Evolutionary conservation across 2,888 invertebrate species (phyloP).

Genomic region (Plagodis dolabraria): DNA sequence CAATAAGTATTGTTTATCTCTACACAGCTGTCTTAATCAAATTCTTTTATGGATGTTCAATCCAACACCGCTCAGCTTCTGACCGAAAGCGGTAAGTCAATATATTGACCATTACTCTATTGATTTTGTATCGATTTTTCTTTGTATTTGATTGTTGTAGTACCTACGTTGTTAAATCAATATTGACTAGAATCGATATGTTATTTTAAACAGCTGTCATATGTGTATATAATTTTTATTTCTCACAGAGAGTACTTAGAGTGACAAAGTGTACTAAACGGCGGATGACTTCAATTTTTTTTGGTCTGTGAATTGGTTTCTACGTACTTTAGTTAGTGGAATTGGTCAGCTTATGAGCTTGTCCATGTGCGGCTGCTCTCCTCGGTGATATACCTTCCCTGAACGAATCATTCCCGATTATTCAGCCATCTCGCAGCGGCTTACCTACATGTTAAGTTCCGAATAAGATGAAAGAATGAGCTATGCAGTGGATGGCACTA

Average conservation of each 20-base stretch:
- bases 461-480: too few relatives aligned
- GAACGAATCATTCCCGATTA: too few relatives aligned
- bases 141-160: constrained; percentile 4
- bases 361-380: too few relatives aligned
- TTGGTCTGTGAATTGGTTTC: too few relatives aligned
- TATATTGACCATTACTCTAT: constrained; percentile 32
- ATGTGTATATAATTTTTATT: not conserved
- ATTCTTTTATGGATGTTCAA: not conserved
- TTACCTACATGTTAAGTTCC: too few relatives aligned
- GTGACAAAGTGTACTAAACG: not conserved
- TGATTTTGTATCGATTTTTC: constrained; percentile 43
- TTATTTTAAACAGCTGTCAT: constrained; percentile 18
- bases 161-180: constrained; percentile 19
- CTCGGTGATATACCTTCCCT: too few relatives aligned
- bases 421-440: too few relatives aligned
- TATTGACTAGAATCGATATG: constrained; percentile 19
- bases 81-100: constrained; percentile 12
- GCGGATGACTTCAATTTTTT: too few relatives aligned
- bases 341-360: too few relatives aligned
- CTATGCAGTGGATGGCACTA: too few relatives aligned
- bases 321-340: too few relatives aligned
- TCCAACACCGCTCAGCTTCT: not conserved
- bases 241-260: constrained; percentile 8
- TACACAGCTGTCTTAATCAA: constrained; percentile 8
- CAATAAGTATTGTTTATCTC: not conserved